Conservation (phyloP, 1,140 invertebrate species). For the Monochamus saltuarius region DNA sequence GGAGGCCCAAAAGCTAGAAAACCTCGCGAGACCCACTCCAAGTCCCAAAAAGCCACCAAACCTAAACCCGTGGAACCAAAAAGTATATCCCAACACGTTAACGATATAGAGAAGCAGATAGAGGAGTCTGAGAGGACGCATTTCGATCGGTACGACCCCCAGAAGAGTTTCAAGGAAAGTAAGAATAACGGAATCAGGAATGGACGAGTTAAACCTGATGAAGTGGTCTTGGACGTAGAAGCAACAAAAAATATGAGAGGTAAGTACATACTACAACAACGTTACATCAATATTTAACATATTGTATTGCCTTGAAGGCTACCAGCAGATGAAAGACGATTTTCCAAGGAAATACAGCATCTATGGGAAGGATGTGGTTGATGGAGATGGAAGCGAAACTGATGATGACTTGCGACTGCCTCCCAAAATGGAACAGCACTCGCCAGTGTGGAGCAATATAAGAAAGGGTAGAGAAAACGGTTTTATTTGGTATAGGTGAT, state of each 20-base stretch:
- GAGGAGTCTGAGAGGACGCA: slow-evolving; percentile 42
- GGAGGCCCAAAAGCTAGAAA: slow-evolving; percentile 54
- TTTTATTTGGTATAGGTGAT: slow-evolving; percentile 19
- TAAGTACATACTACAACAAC: too few relatives aligned
- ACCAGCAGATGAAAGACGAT: slow-evolving; percentile 38
- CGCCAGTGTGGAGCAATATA: slow-evolving; percentile 50
- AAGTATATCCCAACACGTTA: slow-evolving; percentile 29
- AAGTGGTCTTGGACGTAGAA: too few relatives aligned
- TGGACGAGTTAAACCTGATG: not conserved
- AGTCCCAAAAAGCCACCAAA: slow-evolving; percentile 4
- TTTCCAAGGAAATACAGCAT: slow-evolving; percentile 39
- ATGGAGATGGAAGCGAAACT: slow-evolving; percentile 30
- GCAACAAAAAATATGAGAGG: too few relatives aligned
- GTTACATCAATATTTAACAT: too few relatives aligned
- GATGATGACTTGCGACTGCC: slow-evolving; percentile 37
- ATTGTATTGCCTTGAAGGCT: slow-evolving; percentile 20
- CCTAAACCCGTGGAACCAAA: slow-evolving; percentile 12
- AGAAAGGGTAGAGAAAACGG: slow-evolving; percentile 43
- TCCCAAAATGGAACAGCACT: slow-evolving; percentile 43
- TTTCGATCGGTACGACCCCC: slow-evolving; percentile 41
- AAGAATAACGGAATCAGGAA: slow-evolving; percentile 22
- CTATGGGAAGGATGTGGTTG: slow-evolving; percentile 41
- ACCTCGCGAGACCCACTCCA: slow-evolving; percentile 14
- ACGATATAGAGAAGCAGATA: slow-evolving; percentile 36
- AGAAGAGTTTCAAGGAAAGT: slow-evolving; percentile 36